Evolutionary conservation across 2,888 invertebrate species (phyloP), one percentile per base, ranked within the genome.

Genomic region (Aspidiotus destructor): DNA sequence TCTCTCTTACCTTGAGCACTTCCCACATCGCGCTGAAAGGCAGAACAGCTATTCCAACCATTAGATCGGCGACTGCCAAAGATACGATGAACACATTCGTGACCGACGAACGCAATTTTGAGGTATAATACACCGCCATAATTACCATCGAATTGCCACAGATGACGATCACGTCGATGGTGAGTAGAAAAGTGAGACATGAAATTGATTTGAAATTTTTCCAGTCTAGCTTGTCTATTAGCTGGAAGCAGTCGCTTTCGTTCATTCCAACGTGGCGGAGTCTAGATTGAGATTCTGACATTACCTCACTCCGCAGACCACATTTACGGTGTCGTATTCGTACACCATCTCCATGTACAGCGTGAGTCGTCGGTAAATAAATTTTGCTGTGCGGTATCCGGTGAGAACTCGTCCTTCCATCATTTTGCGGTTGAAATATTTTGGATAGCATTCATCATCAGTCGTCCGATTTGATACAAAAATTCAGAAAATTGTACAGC

Each of bases 71-170:
- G 17, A 94, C 91, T 0, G 97, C 97, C 75, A 98, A 82, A 60
- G 95, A 96, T 71, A 96, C 93, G 77, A 98, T 96, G 82, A 98
- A 95, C 76, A 93, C 85, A 79, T 98, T 97, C 72, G 96, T 97
- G 74, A 96, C 95, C 73, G 92, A 93, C 73, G 92, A 93, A 73
- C 96, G 85, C 73, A 98, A 83, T 79, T 95, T 95, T 71, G 88
- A 88, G 11, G 89, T 89, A 78, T 90, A 88, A 77, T 90, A 88
- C 70, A 96, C 95, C 69, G 95, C 93, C 65, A 89, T 86, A 75
- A 96, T 93, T 74, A 96, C 95, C 73, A 96, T 83, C 76, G 90
- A 87, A 81, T 96, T 96, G 69, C 88, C 95, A 70, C 89, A 85
- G 72, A 95, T 87, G 73, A 95, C 93, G 77, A 92, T 84, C 63